A percentile compares a stretch with the other conserved stretches of the same genome.
Conservation (phyloP, 2,888 invertebrate genomes). For the Agrochola macilenta region DNA sequence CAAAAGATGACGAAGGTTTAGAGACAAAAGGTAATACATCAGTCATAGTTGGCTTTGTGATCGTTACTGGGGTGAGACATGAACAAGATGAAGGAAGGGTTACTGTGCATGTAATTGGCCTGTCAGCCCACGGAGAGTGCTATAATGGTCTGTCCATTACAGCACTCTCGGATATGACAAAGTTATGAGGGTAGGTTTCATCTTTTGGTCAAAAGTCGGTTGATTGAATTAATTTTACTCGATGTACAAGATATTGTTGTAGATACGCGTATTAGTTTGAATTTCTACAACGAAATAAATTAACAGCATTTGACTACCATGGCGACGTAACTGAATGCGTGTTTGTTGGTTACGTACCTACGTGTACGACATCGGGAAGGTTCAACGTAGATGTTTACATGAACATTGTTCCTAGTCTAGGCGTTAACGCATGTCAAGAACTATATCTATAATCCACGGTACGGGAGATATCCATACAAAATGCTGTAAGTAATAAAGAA, state of each 20-base stretch:
- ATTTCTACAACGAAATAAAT: background rate
- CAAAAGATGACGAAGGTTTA: background rate
- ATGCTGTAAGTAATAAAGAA: background rate
- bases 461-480: background rate
- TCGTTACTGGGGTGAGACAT: background rate
- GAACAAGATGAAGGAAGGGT: background rate
- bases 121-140: background rate
- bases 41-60: constrained; percentile 20
- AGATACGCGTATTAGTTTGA: background rate
- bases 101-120: background rate
- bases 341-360: background rate
- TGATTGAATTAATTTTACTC: background rate
- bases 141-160: background rate
- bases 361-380: background rate
- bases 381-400: constrained; percentile 3
- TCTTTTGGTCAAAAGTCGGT: background rate
- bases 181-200: background rate
- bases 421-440: background rate
- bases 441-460: background rate
- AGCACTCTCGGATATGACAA: background rate
- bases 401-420: background rate
- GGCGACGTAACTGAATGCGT: background rate
- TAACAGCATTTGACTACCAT: background rate
- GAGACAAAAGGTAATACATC: constrained; percentile 9
- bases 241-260: background rate